phyloP scores from a whole-genome alignment of 1,140 invertebrate genomes.

The Hirudo medicinalis region DNA sequence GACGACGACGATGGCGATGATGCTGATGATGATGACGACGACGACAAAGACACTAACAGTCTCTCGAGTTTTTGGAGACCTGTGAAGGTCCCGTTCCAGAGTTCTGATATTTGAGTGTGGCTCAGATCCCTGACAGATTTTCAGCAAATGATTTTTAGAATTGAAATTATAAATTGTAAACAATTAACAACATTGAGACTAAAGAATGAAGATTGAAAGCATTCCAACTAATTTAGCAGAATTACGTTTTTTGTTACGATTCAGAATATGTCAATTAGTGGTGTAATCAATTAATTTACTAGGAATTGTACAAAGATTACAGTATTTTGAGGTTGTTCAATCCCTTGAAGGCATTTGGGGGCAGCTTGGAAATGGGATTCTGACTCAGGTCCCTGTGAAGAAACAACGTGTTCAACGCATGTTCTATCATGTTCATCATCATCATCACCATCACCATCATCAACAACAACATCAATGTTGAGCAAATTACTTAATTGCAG shows the following conservation, averaged over 20 bases:
- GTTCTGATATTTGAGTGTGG: not conserved
- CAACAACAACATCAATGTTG: not conserved
- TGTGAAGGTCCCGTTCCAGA: not conserved
- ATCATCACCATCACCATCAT: not conserved
- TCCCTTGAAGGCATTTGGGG: not conserved
- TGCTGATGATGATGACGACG: not conserved
- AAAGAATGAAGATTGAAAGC: not conserved
- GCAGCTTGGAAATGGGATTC: constrained; percentile 10
- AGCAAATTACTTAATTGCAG: not conserved
- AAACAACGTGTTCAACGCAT: not conserved
- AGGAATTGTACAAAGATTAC: constrained; percentile 8
- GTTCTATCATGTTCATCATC: not conserved
- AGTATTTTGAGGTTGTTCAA: constrained; percentile 14
- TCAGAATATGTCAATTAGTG: not conserved
- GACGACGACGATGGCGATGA: not conserved
- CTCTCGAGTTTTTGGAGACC: constrained; percentile 16
- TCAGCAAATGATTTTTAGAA: not conserved
- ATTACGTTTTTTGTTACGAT: no score
- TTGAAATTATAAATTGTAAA: not conserved
- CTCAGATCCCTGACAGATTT: constrained; percentile 5
- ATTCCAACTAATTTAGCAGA: not conserved
- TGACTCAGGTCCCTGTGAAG: constrained; percentile 14
- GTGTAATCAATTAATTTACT: not conserved
- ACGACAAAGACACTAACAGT: constrained; percentile 18
- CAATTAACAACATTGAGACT: not conserved